Evolutionary conservation across 2,888 invertebrate species (phyloP).

Genomic region (Cryptocephalus moraei): DNA sequence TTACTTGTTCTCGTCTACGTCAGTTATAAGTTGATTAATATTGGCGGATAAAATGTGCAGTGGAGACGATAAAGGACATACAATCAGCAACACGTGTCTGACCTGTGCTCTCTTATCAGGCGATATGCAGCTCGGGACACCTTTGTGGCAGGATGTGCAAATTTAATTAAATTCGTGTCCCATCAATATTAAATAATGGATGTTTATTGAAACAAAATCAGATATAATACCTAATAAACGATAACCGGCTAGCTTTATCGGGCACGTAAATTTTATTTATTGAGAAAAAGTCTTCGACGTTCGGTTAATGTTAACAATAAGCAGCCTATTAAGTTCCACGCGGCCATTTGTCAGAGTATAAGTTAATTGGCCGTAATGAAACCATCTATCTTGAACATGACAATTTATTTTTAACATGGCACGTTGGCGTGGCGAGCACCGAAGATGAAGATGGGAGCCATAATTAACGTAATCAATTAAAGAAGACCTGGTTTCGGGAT

Average conservation of each 20-base stretch:
- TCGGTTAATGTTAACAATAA: not conserved
- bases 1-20: too few relatives aligned
- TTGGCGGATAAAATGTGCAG: slow-evolving; percentile 9
- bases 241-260: too few relatives aligned
- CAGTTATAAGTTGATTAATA: too few relatives aligned
- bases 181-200: slow-evolving; percentile 28
- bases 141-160: slow-evolving; percentile 30
- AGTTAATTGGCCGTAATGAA: not conserved
- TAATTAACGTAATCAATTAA: slow-evolving; percentile 13
- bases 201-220: not conserved
- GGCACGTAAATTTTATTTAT: too few relatives aligned
- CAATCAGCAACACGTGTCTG: slow-evolving; percentile 33
- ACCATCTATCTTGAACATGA: not conserved
- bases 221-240: too few relatives aligned
- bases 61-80: slow-evolving; percentile 28
- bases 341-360: not conserved
- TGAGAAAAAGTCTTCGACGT: too few relatives aligned
- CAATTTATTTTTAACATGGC: not conserved
- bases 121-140: slow-evolving; percentile 31
- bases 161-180: slow-evolving; percentile 30
- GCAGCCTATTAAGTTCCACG: not conserved
- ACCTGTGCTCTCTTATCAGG: slow-evolving; percentile 33
- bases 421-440: too few relatives aligned
- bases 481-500: slow-evolving; percentile 13
- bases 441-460: not conserved